Base-by-base conservation (phyloP, 2,888 invertebrate species). In the Lathronympha strigana region DNA sequence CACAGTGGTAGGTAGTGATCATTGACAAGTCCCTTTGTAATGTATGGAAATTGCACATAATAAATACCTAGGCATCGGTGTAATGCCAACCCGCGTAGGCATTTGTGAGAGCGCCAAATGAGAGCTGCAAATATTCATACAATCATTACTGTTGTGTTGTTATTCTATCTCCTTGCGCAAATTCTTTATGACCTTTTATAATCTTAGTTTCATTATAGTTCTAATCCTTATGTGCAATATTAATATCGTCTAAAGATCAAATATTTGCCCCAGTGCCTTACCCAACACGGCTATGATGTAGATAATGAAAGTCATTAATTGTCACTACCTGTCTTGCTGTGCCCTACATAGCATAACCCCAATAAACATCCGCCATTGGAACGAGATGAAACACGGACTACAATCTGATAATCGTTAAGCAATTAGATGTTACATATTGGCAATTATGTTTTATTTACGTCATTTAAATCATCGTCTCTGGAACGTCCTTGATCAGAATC, bases 341-440 rank as follows among this genome's bases (percentile, higher is more conserved):
- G 84, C 68, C 80, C 86, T 79, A 87, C 81, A 80, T 86, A 78
- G 75, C 71, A 74, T 83, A 84, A 81, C 82, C 83, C 82, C 77
- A 81, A 84, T 86, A 82, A 84, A 68, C 75, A 70, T 70, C 67
- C 69, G 68, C 58, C 55, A 60, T 49, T 53, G 58, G 51, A 33
- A 64, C 58, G 61, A 67, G 67, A 72, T 82, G 78, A 80, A 67
- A 79, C 79, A 77, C 73, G 74, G 69, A 66, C 71, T 68, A 76
- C 75, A 74, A 74, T 72, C 63, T 54, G 66, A 60, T 72, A 73
- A 72, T 74, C 73, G 71, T 64, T 68, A 63, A 67, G 68, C 61
- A 67, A 68, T 72, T 71, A 71, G 67, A 66, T 61, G 71, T 78
- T 79, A 72, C 72, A 70, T 72, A 53, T 60, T 60, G 38, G 54